phyloP scores from a whole-genome alignment of 1,140 invertebrate genomes.

The Acromyrmex charruanus region DNA sequence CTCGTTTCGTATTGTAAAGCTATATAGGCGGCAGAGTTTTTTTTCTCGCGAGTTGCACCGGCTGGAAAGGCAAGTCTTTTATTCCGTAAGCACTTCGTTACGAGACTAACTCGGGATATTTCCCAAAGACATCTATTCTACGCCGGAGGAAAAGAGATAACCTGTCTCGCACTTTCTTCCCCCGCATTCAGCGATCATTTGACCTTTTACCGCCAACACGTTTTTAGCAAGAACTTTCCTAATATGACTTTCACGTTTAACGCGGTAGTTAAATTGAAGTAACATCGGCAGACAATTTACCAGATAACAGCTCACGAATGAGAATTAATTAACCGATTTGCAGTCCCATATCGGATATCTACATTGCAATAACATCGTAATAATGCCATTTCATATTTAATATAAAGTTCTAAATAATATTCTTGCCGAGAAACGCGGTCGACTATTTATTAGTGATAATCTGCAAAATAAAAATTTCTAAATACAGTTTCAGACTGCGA shows the following conservation, averaged over 20 bases:
- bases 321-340: conserved; percentile 48
- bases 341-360: conserved; percentile 1
- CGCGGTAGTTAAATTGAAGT: conserved; percentile 37
- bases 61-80: conserved; percentile 50
- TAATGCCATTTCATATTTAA: background rate
- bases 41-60: conserved; percentile 14
- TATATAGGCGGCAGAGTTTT: conserved; percentile 50
- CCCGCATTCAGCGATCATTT: conserved; percentile 55
- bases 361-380: background rate
- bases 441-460: background rate
- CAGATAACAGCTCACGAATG: conserved; percentile 16
- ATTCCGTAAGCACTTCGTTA: conserved; percentile 50
- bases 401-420: background rate
- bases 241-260: conserved; percentile 50
- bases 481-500: background rate
- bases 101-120: conserved; percentile 36
- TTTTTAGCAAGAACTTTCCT: conserved; percentile 57
- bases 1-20: conserved; percentile 61
- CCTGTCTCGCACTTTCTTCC: conserved; percentile 3
- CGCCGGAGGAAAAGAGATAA: background rate
- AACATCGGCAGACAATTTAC: conserved; percentile 56
- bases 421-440: background rate
- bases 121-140: conserved; percentile 30
- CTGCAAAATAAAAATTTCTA: background rate
- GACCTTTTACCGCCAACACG: conserved; percentile 49